A percentile compares a stretch with the other conserved stretches of the same genome.
These are phyloP conservation scores for Sebastes trivittatus DNA, from an alignment of 2,797 vertebrate species.

Conservation along the genomic window DNA sequence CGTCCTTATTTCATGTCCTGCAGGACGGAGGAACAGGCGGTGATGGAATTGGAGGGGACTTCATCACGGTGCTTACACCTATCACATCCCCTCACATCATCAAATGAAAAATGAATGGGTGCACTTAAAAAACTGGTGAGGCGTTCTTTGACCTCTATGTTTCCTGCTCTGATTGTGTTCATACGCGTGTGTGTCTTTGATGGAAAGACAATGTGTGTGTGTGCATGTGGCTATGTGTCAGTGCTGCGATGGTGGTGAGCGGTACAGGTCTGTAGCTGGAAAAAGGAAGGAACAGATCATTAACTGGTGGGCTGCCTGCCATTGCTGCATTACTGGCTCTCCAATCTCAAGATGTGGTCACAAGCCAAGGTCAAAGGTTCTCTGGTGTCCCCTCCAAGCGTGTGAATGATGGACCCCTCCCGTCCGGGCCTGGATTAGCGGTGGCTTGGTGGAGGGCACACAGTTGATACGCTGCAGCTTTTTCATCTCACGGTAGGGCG, in stretches of 20 bases:
- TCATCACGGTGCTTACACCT: constrained; percentile 58
- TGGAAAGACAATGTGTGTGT: neutral
- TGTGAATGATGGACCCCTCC: constrained; percentile 55
- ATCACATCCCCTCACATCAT: constrained; percentile 68
- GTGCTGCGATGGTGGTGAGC: constrained; percentile 10
- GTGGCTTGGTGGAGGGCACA: constrained; percentile 18
- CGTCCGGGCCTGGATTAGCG: constrained; percentile 28
- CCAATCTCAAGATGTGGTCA: constrained; percentile 67
- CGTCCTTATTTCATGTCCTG: constrained; percentile 43
- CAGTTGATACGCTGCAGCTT: constrained; percentile 41
- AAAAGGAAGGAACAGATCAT: constrained; percentile 60
- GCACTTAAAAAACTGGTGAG: constrained; percentile 60
- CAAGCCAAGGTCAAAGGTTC: constrained; percentile 69
- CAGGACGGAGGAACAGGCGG: constrained; percentile 34
- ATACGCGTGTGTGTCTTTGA: neutral
- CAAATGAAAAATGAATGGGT: constrained; percentile 71
- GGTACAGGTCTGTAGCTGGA: constrained; percentile 35
- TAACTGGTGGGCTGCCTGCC: constrained; percentile 69
- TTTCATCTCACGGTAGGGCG: constrained; percentile 49
- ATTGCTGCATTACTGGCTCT: constrained; percentile 64
- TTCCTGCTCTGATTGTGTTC: constrained; percentile 37
- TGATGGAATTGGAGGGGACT: constrained; percentile 63
- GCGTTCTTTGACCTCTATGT: constrained; percentile 68
- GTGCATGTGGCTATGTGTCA: neutral
- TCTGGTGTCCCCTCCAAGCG: constrained; percentile 24